Conservation (phyloP, 2,888 invertebrate genomes). For the Athripsodes cinereus region DNA sequence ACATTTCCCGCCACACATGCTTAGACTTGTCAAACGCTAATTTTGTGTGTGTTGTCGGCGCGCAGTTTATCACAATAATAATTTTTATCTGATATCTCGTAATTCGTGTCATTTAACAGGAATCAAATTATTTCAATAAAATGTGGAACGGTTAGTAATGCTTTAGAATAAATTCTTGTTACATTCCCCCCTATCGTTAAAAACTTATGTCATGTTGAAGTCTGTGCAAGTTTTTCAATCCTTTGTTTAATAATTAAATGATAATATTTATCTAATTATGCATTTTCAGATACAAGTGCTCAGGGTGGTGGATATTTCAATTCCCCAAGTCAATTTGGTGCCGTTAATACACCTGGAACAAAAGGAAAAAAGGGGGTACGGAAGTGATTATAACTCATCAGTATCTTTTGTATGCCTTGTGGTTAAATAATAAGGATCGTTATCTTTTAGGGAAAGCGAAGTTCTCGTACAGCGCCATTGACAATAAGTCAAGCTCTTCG, state of each 20-base stretch:
- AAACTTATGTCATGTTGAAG: too few species aligned
- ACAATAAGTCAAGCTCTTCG: conserved; percentile 47
- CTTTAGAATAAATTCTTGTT: too few species aligned
- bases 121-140: neutral
- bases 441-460: conserved; percentile 38
- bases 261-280: neutral
- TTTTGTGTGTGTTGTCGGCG: neutral
- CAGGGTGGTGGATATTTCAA: conserved; percentile 45
- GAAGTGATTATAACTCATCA: too few species aligned
- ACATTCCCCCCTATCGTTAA: too few species aligned
- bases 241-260: too few species aligned
- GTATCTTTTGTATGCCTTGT: too few species aligned
- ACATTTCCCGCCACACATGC: conserved; percentile 19
- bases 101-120: neutral
- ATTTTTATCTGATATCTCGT: neutral
- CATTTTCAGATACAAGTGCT: conserved; percentile 39
- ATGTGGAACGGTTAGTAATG: conserved; percentile 20
- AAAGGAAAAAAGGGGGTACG: conserved; percentile 19
- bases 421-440: too few species aligned
- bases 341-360: conserved; percentile 38
- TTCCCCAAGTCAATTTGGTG: conserved; percentile 45
- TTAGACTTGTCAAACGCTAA: conserved; percentile 8
- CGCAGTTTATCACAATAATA: neutral
- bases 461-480: conserved; percentile 46
- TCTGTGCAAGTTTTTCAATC: too few species aligned